phyloP scores from a whole-genome alignment of 2,113 vertebrate genomes.

The Regulus satrapa region DNA sequence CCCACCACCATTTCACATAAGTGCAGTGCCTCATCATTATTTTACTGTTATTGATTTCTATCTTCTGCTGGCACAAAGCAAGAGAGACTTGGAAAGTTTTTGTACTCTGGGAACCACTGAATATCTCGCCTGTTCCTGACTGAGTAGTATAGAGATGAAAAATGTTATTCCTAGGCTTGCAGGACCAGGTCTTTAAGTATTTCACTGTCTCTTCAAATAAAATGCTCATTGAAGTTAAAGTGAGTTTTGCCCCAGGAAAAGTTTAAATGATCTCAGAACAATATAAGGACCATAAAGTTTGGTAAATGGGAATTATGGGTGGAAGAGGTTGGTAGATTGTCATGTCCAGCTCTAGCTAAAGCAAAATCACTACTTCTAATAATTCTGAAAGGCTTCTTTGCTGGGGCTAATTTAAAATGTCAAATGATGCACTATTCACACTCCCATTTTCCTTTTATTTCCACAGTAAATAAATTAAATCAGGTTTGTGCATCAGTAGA shows the following conservation, averaged over 20 bases:
- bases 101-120: neutral
- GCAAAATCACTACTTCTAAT: neutral
- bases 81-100: neutral
- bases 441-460: neutral
- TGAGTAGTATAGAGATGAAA: slow-evolving; percentile 19
- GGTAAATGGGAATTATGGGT: neutral
- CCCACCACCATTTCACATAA: neutral
- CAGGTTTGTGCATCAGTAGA: neutral
- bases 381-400: neutral
- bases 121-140: neutral
- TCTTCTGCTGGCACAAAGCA: neutral
- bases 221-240: neutral
- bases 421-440: neutral
- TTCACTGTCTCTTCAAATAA: slow-evolving; percentile 9
- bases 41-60: slow-evolving; percentile 46
- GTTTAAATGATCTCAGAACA: neutral
- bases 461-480: neutral
- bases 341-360: neutral
- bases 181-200: neutral
- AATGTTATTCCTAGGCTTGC: neutral
- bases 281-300: neutral
- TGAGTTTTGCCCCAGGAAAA: slow-evolving; percentile 14
- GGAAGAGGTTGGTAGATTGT: neutral
- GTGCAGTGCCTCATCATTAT: slow-evolving; percentile 6
- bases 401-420: slow-evolving; percentile 6